Conservation (phyloP, 2,888 invertebrate genomes). For the Coelinius sp. region DNA sequence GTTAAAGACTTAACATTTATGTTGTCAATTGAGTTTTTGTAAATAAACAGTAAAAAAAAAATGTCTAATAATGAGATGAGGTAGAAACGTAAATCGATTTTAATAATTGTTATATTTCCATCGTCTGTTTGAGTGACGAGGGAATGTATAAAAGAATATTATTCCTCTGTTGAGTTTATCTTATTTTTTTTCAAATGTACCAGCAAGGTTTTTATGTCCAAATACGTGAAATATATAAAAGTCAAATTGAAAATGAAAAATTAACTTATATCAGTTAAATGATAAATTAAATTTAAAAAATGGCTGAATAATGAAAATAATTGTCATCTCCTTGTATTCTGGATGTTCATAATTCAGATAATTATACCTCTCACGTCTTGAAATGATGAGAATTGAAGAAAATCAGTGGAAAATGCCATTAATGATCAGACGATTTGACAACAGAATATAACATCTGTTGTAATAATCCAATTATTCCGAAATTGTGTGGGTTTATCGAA, state of each 20-base stretch:
- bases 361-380: background rate
- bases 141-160: constrained; percentile 19
- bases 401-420: background rate
- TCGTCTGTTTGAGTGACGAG: background rate
- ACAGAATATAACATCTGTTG: background rate
- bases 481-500: background rate
- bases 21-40: background rate
- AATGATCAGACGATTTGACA: background rate
- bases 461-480: background rate
- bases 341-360: background rate
- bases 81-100: constrained; percentile 9
- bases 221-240: background rate
- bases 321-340: constrained; percentile 1
- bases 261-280: background rate
- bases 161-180: constrained; percentile 9
- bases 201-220: background rate
- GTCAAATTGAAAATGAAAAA: background rate
- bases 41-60: background rate
- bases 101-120: constrained; percentile 17
- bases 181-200: constrained; percentile 19
- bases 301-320: constrained; percentile 2
- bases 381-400: background rate
- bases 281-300: background rate
- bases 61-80: constrained; percentile 12
- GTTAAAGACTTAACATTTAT: background rate